Conservation (phyloP, 2,797 vertebrate genomes). For the Coregonus suidteri region DNA sequence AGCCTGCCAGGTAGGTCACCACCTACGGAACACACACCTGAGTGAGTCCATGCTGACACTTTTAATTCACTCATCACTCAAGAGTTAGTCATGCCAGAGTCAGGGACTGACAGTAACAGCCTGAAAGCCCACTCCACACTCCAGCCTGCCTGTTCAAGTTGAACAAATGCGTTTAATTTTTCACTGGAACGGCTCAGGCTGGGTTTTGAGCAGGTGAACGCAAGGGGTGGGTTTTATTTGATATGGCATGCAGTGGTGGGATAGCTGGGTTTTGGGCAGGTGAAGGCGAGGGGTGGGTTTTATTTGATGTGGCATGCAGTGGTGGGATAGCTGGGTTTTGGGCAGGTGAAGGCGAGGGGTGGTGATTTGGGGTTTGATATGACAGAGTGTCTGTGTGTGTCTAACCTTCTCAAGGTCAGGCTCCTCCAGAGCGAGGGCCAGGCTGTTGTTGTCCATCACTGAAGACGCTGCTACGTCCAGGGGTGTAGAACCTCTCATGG, state of each 20-base stretch:
- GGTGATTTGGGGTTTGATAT: no score
- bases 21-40: conserved; percentile 75
- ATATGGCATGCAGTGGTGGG: neutral
- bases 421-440: conserved; percentile 91
- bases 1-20: conserved; percentile 94
- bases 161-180: conserved; percentile 30
- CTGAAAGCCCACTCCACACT: conserved; percentile 29
- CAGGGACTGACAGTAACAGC: conserved; percentile 23
- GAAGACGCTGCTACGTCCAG: conserved; percentile 96
- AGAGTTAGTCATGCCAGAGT: conserved; percentile 25
- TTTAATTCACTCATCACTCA: conserved; percentile 24
- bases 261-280: no score
- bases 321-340: no score
- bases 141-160: conserved; percentile 27
- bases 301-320: no score
- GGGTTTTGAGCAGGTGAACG: neutral
- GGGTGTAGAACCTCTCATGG: conserved; percentile 96
- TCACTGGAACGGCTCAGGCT: neutral
- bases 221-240: neutral
- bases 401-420: conserved; percentile 94
- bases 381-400: neutral
- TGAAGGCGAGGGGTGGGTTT: neutral
- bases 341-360: neutral
- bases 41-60: conserved; percentile 8
- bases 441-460: conserved; percentile 97